Conservation (phyloP, 2,113 vertebrate species). For the Hemiscyllium ocellatum region DNA sequence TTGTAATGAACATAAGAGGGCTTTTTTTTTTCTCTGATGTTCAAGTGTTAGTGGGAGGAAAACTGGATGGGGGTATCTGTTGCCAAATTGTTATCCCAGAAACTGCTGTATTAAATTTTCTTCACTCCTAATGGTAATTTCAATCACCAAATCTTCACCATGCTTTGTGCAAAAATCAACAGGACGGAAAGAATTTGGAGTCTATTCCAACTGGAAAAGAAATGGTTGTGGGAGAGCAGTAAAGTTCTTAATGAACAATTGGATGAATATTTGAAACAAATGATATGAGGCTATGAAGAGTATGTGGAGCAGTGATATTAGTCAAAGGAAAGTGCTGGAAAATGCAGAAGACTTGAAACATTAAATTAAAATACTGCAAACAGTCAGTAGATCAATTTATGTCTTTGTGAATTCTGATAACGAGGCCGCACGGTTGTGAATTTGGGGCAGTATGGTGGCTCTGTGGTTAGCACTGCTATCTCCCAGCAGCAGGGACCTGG, state of each 20-base stretch:
- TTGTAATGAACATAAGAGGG: neutral
- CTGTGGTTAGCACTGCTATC: no score
- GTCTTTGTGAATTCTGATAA: neutral
- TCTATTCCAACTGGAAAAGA: neutral
- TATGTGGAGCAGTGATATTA: neutral
- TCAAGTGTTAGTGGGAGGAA: neutral
- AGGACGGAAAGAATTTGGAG: neutral
- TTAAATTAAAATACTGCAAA: neutral
- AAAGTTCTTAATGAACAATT: neutral
- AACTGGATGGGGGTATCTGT: neutral
- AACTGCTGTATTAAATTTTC: neutral
- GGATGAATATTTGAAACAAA: neutral
- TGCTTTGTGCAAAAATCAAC: neutral
- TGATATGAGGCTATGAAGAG: neutral
- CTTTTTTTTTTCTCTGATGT: neutral
- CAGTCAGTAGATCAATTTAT: neutral
- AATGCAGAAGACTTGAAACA: neutral
- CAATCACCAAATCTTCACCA: neutral
- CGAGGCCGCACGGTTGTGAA: no score
- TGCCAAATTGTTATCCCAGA: neutral
- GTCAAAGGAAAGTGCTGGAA: neutral
- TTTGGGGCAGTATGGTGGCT: no score
- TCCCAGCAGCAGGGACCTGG: no score
- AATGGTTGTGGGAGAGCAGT: neutral
- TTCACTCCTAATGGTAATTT: neutral